phyloP scores from a whole-genome alignment of 2,797 vertebrate genomes.

The Eulemur rubriventer region DNA sequence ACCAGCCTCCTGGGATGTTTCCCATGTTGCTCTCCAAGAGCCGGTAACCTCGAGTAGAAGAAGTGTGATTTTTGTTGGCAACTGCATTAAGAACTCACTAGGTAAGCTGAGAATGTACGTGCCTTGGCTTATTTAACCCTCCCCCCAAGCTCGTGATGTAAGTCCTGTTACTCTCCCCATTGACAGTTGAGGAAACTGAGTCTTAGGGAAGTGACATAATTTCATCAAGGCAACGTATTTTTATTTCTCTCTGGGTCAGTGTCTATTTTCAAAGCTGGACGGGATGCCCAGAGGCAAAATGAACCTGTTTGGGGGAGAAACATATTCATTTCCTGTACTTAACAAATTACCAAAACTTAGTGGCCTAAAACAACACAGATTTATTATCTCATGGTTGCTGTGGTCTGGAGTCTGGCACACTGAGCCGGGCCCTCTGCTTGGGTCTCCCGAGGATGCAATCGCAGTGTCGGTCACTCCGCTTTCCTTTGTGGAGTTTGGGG shows the following conservation, averaged over 20 bases:
- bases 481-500: neutral
- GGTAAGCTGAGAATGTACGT: rapidly evolving
- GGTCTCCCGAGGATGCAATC: neutral
- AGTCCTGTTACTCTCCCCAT: rapidly evolving
- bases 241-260: neutral
- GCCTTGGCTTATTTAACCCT: rapidly evolving
- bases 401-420: neutral
- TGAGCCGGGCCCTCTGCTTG: neutral
- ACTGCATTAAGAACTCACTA: rapidly evolving
- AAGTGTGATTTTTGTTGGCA: rapidly evolving
- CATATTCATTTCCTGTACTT: neutral
- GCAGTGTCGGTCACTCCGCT: rapidly evolving
- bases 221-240: neutral
- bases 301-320: neutral
- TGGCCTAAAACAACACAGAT: neutral
- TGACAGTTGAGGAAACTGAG: neutral
- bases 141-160: rapidly evolving
- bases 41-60: neutral
- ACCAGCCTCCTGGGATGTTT: neutral
- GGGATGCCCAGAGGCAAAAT: neutral
- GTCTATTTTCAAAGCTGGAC: neutral
- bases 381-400: neutral
- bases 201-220: neutral
- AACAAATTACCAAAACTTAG: neutral
- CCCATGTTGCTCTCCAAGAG: neutral